phyloP scores from a whole-genome alignment of 2,888 invertebrate species.

The Dryobota labecula region DNA sequence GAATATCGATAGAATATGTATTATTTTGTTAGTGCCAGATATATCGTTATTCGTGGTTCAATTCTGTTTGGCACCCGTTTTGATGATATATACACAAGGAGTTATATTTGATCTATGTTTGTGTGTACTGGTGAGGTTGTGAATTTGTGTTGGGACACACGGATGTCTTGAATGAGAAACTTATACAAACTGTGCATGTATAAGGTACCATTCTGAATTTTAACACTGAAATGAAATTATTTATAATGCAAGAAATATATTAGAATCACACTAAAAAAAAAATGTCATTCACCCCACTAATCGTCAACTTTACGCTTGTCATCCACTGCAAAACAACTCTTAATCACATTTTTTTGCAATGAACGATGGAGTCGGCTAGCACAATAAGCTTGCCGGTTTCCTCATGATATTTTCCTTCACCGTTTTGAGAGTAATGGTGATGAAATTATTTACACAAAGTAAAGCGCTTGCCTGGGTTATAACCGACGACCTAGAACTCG shows the following conservation, averaged over 20 bases:
- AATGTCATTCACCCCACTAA: background rate
- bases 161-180: background rate
- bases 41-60: constrained; percentile 67
- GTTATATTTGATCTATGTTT: constrained; percentile 53
- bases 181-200: background rate
- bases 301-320: background rate
- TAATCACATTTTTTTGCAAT: background rate
- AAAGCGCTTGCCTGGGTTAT: too few species aligned
- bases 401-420: too few species aligned
- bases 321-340: background rate
- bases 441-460: too few species aligned
- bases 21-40: constrained; percentile 59
- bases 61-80: constrained; percentile 80
- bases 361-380: background rate
- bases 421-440: too few species aligned
- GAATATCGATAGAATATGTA: constrained; percentile 54
- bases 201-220: background rate
- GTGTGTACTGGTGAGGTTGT: constrained; percentile 55
- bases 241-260: background rate
- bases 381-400: too few species aligned
- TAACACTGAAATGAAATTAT: background rate
- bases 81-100: constrained; percentile 77
- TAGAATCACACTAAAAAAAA: background rate
- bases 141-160: constrained; percentile 31
- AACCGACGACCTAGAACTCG: too few species aligned